These are phyloP conservation scores for Pteria penguin DNA, from an alignment of 2,888 invertebrate species.

Conservation along the genomic window DNA sequence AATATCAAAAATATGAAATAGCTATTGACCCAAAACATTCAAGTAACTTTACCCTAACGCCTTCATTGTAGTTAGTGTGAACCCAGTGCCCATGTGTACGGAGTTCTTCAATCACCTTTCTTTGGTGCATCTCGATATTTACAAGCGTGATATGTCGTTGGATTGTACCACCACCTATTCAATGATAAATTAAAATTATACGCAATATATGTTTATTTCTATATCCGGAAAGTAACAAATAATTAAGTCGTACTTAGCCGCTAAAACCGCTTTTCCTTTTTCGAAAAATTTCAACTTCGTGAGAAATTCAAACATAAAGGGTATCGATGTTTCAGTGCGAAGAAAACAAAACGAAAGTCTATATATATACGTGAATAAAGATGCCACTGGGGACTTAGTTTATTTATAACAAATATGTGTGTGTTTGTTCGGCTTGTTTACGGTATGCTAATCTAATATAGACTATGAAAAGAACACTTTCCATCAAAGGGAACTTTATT, in stretches of 20 bases:
- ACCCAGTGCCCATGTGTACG: no score
- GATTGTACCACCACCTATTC: no score
- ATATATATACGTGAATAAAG: not conserved
- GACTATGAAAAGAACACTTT: not conserved
- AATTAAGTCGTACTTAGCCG: constrained; percentile 10
- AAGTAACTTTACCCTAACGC: no score
- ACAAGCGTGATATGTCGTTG: no score
- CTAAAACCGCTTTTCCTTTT: constrained; percentile 10
- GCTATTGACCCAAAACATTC: no score
- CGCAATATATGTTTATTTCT: no score
- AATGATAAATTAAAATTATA: no score
- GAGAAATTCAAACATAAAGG: constrained; percentile 16
- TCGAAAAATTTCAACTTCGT: constrained; percentile 19
- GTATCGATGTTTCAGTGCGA: not conserved
- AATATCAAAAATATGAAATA: no score
- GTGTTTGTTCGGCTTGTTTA: not conserved
- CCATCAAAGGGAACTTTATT: no score
- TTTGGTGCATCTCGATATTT: no score
- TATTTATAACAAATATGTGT: not conserved
- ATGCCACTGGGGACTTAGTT: constrained; percentile 5
- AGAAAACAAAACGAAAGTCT: constrained; percentile 8
- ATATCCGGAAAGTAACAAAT: constrained; percentile 7
- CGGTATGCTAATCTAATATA: not conserved
- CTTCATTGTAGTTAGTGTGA: no score
- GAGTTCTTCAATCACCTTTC: no score